Conservation (phyloP, 1,140 invertebrate genomes). For the Aporrectodea caliginosa region DNA sequence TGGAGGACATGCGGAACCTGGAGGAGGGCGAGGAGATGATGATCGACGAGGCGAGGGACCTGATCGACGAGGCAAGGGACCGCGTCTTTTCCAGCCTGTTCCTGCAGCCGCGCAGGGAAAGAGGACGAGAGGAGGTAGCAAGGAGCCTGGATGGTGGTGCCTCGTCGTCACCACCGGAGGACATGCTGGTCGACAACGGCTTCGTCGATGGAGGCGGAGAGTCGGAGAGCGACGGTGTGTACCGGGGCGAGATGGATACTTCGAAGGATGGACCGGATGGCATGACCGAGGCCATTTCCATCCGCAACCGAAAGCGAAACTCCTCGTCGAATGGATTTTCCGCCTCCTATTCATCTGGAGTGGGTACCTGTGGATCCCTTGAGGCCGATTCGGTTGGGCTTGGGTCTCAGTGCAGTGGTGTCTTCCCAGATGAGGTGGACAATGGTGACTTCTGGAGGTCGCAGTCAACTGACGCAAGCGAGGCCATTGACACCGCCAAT, state of each 20-base stretch:
- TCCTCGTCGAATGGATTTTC: conserved; percentile 12
- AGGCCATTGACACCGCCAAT: too few relatives aligned
- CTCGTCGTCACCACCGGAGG: conserved; percentile 27
- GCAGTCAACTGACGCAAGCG: too few relatives aligned
- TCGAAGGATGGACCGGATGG: conserved; percentile 15
- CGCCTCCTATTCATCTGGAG: conserved; percentile 33
- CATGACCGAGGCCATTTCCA: conserved; percentile 3
- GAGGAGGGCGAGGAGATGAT: conserved; percentile 27
- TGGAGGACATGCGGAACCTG: neutral
- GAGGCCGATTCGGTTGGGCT: neutral
- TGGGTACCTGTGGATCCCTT: conserved; percentile 21
- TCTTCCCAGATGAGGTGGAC: neutral
- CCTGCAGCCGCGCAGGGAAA: neutral
- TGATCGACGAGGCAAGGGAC: conserved; percentile 11
- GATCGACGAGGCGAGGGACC: neutral
- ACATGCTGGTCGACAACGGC: conserved; percentile 37
- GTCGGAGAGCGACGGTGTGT: conserved; percentile 27
- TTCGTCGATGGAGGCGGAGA: neutral
- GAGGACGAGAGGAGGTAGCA: neutral
- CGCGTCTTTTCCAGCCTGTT: conserved; percentile 4
- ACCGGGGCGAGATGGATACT: conserved; percentile 16
- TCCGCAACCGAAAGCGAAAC: neutral
- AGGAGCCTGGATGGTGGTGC: neutral
- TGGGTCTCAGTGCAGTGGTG: neutral
- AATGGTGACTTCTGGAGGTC: too few relatives aligned